Base-by-base conservation (phyloP, 2,888 invertebrate species). In the Heliothis peltigera region DNA sequence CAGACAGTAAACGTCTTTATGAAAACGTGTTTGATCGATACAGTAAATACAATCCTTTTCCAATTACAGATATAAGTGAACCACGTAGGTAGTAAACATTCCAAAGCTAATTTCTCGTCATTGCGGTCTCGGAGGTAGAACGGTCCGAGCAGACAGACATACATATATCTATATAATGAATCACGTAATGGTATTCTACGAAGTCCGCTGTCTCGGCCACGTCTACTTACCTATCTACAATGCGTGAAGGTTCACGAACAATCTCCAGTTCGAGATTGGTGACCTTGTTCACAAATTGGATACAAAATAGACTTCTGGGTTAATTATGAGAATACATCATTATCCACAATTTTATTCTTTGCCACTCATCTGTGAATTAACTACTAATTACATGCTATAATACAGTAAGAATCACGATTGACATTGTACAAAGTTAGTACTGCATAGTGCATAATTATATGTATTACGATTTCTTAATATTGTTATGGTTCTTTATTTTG, bases 161-260 rank as follows among this genome's bases (percentile, higher is more conserved):
- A 59, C 42, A 39, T 61, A 70, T 56, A 47, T 61, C 52, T 58
- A 22, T 72, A 77, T 74, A 86, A 83, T 86, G 84, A 83, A 86
- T 89, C 84, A 85, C 83, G 79, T 87, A 85, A 85, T 85, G 84
- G 77, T 82, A 84, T 84, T 86, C 75, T 81, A 85, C 79, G 80
- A 76, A 81, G 82, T 79, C 82, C 81, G 77, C 83, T 80, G 89
- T 90, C 89, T 90, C 86, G 85, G 79, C 83, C 78, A 78, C 80
- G 90, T 90, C 91, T 91, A 86, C 82, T 80, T 78, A 79, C 75
- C 81, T 80, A 84, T 82, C 82, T 84, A 79, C 79, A 80, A 76
- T 76, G 80, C 82, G 86, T 83, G 82, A 78, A 85, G 80, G 81
- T 76, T 82, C 77, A 79, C 78, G 73, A 79, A 79, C 83, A 81